Evolutionary conservation across 1,140 invertebrate genomes (phyloP).

Genomic region (Andrena cerasifolii): DNA sequence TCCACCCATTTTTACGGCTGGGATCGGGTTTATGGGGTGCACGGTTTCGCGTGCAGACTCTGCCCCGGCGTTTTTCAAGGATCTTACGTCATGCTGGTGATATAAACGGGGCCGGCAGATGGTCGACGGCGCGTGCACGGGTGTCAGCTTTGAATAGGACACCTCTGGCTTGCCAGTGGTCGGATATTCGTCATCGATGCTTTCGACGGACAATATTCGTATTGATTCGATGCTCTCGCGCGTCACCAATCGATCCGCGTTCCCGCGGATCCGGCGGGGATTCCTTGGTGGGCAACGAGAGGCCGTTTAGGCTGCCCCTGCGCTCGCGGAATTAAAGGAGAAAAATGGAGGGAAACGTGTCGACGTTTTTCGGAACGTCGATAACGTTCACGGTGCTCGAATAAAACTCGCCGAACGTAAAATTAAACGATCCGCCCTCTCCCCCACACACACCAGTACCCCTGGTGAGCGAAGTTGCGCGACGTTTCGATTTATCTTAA

Average conservation of each 20-base stretch:
- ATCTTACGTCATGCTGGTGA: conserved; percentile 45
- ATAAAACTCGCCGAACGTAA: conserved; percentile 20
- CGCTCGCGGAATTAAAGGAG: not conserved
- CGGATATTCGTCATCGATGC: no score
- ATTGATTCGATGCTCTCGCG: not conserved
- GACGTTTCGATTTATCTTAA: conserved; percentile 25
- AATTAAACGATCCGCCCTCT: conserved; percentile 24
- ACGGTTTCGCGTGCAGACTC: not conserved
- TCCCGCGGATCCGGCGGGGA: conserved; percentile 27
- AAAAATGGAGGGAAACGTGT: conserved; percentile 27
- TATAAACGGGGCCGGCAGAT: conserved; percentile 17
- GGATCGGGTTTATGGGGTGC: conserved; percentile 38
- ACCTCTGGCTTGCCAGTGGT: no score
- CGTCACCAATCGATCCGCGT: conserved; percentile 15
- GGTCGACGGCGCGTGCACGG: not conserved
- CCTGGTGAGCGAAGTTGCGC: not conserved
- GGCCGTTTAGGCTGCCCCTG: no score
- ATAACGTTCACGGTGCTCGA: conserved; percentile 25
- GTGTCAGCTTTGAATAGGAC: no score
- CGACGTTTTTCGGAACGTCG: conserved; percentile 34
- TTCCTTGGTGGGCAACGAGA: no score
- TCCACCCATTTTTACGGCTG: conserved; percentile 44
- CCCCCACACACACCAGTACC: no score
- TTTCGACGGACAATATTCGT: no score
- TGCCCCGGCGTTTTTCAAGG: conserved; percentile 54